A percentile compares a stretch with the other conserved stretches of the same genome.
Evolutionary conservation across 1,140 invertebrate species (phyloP).

Genomic region (Theocolax elegans): DNA sequence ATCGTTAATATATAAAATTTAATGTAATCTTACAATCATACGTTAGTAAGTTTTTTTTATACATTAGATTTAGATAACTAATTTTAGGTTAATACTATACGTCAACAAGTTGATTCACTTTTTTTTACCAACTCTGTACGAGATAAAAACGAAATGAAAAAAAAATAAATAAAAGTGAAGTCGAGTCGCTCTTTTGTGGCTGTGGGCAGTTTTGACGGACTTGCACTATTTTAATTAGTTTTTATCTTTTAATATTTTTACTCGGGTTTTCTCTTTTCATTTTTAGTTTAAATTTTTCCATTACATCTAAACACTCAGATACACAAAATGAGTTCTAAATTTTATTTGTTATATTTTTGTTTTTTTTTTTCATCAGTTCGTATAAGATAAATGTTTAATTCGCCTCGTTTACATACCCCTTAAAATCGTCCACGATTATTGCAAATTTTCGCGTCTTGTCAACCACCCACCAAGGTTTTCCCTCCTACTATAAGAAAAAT

Average conservation of each 20-base stretch:
- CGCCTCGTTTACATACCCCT: no score
- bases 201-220: conserved; percentile 20
- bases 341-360: not conserved
- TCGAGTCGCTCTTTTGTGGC: conserved; percentile 11
- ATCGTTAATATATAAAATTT: not conserved
- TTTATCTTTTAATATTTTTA: no score
- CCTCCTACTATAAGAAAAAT: conserved; percentile 16
- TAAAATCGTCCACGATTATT: not conserved
- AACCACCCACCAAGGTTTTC: not conserved
- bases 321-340: conserved; percentile 13
- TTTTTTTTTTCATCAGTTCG: not conserved
- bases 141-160: no score
- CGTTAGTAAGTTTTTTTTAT: not conserved
- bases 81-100: not conserved
- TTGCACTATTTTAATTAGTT: conserved; percentile 13
- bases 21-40: not conserved
- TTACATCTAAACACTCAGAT: conserved; percentile 22
- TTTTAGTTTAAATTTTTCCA: not conserved
- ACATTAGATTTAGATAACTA: not conserved
- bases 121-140: no score
- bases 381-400: no score
- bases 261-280: no score
- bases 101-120: not conserved
- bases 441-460: not conserved
- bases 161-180: conserved; percentile 16